Conservation (phyloP, 2,797 vertebrate genomes). For the Spheniscus humboldti region DNA sequence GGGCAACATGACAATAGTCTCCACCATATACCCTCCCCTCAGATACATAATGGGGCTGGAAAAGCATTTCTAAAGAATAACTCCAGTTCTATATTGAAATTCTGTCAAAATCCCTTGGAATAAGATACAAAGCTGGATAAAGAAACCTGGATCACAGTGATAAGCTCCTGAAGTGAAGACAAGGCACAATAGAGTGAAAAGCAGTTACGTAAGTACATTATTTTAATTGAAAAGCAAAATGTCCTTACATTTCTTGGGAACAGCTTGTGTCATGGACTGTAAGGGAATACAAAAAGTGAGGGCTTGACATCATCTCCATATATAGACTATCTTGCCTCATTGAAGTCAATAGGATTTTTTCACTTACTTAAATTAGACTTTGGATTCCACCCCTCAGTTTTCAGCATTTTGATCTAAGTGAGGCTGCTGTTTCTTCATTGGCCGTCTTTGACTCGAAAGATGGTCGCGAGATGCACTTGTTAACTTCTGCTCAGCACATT, state of each 20-base stretch:
- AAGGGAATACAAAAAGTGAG: background rate
- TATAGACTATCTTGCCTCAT: background rate
- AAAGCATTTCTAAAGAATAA: background rate
- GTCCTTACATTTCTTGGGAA: background rate
- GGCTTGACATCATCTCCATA: background rate
- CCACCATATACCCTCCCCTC: background rate
- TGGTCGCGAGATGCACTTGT: fast-evolving
- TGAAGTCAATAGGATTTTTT: background rate
- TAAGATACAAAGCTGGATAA: background rate
- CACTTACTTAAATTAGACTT: background rate
- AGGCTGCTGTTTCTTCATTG: background rate
- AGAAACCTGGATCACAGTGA: background rate
- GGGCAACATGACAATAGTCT: background rate
- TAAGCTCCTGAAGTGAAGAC: background rate
- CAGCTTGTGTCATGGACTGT: background rate
- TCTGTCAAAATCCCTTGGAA: background rate
- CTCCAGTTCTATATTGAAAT: background rate
- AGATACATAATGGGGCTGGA: background rate
- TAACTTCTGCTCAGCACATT: background rate
- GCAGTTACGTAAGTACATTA: background rate
- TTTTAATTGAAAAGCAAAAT: background rate
- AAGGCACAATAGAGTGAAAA: background rate
- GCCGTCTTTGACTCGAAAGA: background rate
- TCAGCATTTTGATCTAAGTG: background rate
- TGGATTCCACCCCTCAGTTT: background rate